Percentiles rank a stretch among this genome's conserved stretches.
Evolutionary conservation across 2,888 invertebrate genomes (phyloP).

Genomic region (Pimpla rufipes): DNA sequence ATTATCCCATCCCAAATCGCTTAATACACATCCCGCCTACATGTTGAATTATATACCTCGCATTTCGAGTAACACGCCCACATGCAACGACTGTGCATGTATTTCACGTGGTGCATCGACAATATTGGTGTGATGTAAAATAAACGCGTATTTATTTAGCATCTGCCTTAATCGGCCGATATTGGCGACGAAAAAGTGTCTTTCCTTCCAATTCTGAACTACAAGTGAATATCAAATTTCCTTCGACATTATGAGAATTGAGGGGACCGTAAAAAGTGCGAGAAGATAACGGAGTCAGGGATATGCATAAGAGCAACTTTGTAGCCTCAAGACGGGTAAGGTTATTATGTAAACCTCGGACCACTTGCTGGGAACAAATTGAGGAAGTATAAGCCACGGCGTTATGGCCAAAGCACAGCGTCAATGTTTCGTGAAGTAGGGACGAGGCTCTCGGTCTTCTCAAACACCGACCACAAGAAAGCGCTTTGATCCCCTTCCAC

Average conservation of each 20-base stretch:
- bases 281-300: background rate
- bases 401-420: background rate
- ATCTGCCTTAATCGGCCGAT: no score
- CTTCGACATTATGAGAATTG: background rate
- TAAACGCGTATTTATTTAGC: background rate
- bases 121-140: background rate
- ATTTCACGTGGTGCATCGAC: background rate
- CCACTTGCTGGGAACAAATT: conserved; percentile 24
- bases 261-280: background rate
- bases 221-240: conserved; percentile 3
- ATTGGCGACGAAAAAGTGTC: background rate
- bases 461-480: conserved; percentile 17
- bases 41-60: conserved; percentile 12
- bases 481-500: conserved; percentile 36
- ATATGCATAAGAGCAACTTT: conserved; percentile 23
- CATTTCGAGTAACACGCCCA: background rate
- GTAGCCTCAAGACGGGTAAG: background rate
- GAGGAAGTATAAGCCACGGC: conserved; percentile 29
- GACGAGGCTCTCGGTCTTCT: conserved; percentile 5
- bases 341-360: conserved; percentile 42
- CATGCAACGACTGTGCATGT: background rate
- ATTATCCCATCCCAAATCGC: conserved; percentile 29
- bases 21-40: conserved; percentile 13
- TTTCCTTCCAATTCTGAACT: background rate
- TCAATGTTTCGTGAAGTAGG: conserved; percentile 24